These are phyloP conservation scores for Nomada hirtipes DNA, from an alignment of 2,888 invertebrate genomes.

Conservation along the genomic window DNA sequence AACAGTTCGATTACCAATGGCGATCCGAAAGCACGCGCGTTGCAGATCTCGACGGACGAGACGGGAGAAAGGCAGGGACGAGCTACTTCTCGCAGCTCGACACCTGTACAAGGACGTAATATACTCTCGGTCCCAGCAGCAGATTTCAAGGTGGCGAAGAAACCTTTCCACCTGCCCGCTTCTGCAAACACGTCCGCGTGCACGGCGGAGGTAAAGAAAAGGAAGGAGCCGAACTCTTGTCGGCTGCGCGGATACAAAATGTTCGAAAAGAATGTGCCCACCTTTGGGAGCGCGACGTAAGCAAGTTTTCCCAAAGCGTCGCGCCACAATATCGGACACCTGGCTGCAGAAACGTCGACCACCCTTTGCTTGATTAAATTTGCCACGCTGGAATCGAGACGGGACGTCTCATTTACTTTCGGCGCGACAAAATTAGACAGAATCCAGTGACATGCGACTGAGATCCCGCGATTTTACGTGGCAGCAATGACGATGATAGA, in stretches of 20 bases:
- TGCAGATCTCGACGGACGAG: not conserved
- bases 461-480: no score
- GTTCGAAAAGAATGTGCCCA: constrained; percentile 43
- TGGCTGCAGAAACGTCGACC: not conserved
- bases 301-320: not conserved
- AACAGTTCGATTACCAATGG: not conserved
- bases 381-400: not conserved
- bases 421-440: no score
- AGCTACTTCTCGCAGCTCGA: constrained; percentile 39
- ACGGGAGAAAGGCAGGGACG: constrained; percentile 17
- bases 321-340: not conserved
- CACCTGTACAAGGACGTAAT: constrained; percentile 48
- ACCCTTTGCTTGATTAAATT: constrained; percentile 1
- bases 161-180: constrained; percentile 55
- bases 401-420: no score
- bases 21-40: not conserved
- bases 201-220: constrained; percentile 21
- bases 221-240: constrained; percentile 49
- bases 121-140: constrained; percentile 37
- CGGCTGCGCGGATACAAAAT: constrained; percentile 52
- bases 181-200: constrained; percentile 50
- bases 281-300: constrained; percentile 2
- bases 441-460: no score
- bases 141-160: constrained; percentile 56
- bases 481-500: no score